Base-by-base conservation (phyloP, 2,113 vertebrate species). In the Candoia aspera region DNA sequence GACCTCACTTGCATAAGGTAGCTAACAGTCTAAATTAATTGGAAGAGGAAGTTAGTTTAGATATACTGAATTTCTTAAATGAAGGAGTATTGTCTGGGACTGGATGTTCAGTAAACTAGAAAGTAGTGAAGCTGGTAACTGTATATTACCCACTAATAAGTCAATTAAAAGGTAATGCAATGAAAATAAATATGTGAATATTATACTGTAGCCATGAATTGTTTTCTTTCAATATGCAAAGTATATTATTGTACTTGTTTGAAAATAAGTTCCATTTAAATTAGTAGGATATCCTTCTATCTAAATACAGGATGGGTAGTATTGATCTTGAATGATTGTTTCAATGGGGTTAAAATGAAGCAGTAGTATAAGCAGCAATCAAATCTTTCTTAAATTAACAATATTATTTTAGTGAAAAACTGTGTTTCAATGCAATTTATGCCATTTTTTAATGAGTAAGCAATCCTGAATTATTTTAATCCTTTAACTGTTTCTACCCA, bases 201-300 rank as follows among this genome's bases (percentile, higher is more conserved):
- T 49, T 49, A 49, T 49, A 49, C 49, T 49, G 64, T 13, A 90
- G 0, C 0, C 62, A 6, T 29, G 13, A 15, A 12, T 19, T 37
- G 73, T 58, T 58, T 6, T 6, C 9, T 13, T 59, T 89, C 10
- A 84, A 55, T 42, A 24, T 88, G 54, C 17, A 64, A 79, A 53
- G 55, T 87, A 17, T n/a, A 33, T 37, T 33, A 6, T 29, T 57
- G 54, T 49, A 42, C n/a, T 86, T 87, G 55, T 29, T 87, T 89
- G 84, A 84, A 93, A 86, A 1, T 54, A 84, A 46, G 73, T 26
- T 54, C 49, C 24, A 57, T 29, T 83, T 19, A 91, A 91, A 88
- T 64, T 24, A 26, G 2, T 26, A n/a, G 84, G 85, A 42, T 42
- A 42, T 42, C 42, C 2, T 42, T 42, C 42, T 42, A 42, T 42